These are phyloP conservation scores for Cybosia mesomella DNA, from an alignment of 2,888 invertebrate species.

Conservation along the genomic window DNA sequence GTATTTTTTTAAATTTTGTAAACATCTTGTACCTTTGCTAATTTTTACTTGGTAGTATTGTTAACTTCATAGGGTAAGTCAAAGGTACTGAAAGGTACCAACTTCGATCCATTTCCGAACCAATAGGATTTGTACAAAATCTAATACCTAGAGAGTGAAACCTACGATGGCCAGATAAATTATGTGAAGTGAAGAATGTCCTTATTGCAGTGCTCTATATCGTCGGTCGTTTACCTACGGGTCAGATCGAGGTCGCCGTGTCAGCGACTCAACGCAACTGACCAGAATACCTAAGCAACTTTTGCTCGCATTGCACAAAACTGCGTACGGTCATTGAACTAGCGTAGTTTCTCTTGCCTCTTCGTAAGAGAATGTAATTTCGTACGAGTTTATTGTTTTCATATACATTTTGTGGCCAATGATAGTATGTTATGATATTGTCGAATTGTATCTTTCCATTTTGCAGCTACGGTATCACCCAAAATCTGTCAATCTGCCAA, in stretches of 20 bases:
- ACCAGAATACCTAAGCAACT: constrained; percentile 71
- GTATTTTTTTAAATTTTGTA: neutral
- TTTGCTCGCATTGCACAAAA: constrained; percentile 73
- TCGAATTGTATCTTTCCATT: neutral
- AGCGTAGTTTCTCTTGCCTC: constrained; percentile 50
- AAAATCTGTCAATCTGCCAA: neutral
- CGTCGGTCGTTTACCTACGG: constrained; percentile 66
- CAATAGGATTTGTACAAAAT: neutral
- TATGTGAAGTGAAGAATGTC: constrained; percentile 46
- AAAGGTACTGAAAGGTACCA: neutral
- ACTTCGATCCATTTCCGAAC: no score
- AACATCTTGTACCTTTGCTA: neutral
- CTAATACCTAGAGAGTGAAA: neutral
- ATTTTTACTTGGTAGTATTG: neutral
- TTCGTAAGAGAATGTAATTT: constrained; percentile 30
- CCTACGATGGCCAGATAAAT: constrained; percentile 13
- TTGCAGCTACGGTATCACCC: neutral
- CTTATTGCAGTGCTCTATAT: constrained; percentile 56
- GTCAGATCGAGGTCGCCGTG: constrained; percentile 71
- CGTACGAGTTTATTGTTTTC: constrained; percentile 23
- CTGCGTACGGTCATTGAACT: constrained; percentile 67
- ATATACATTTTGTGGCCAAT: neutral
- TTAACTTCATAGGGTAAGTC: neutral
- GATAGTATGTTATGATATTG: constrained; percentile 2
- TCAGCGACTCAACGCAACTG: constrained; percentile 60